These are phyloP conservation scores for Parnassius mnemosyne DNA, from an alignment of 2,888 invertebrate genomes.

Conservation along the genomic window DNA sequence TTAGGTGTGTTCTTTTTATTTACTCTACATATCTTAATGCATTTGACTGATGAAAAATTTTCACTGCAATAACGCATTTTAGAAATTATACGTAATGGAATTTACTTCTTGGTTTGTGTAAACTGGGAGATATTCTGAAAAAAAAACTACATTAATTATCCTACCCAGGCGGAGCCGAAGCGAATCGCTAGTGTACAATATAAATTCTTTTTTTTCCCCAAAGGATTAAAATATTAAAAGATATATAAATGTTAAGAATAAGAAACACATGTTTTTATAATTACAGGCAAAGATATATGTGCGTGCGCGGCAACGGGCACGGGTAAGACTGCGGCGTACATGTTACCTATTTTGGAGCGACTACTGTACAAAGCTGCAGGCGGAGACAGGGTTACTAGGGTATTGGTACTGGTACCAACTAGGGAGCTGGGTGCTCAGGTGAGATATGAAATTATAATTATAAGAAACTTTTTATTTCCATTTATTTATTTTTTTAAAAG, in stretches of 20 bases:
- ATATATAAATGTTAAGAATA: too few relatives aligned
- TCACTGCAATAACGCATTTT: too few relatives aligned
- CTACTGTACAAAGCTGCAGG: slow-evolving; percentile 92
- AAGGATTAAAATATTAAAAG: too few relatives aligned
- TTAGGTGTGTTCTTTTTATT: slow-evolving; percentile 71
- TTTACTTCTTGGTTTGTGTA: too few relatives aligned
- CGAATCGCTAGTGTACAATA: too few relatives aligned
- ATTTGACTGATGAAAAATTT: too few relatives aligned
- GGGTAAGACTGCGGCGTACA: slow-evolving; percentile 99
- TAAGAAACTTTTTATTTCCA: not conserved
- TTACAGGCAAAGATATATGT: slow-evolving; percentile 93
- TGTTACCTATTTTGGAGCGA: slow-evolving; percentile 97
- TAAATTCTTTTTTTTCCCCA: too few relatives aligned
- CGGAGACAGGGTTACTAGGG: slow-evolving; percentile 83
- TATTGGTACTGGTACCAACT: slow-evolving; percentile 97
- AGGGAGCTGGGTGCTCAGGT: slow-evolving; percentile 97
- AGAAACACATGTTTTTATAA: not conserved
- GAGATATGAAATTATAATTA: slow-evolving; percentile 4
- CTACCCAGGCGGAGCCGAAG: too few relatives aligned
- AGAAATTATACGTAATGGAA: too few relatives aligned
- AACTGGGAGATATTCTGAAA: too few relatives aligned
- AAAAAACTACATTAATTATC: too few relatives aligned
- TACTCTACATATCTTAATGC: not conserved
- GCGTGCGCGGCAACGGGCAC: slow-evolving; percentile 99
- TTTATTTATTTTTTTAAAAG: too few relatives aligned